A percentile compares a stretch with the other conserved stretches of the same genome.
phyloP scores from a whole-genome alignment of 2,797 vertebrate genomes.

The Steatocranus sp. region DNA sequence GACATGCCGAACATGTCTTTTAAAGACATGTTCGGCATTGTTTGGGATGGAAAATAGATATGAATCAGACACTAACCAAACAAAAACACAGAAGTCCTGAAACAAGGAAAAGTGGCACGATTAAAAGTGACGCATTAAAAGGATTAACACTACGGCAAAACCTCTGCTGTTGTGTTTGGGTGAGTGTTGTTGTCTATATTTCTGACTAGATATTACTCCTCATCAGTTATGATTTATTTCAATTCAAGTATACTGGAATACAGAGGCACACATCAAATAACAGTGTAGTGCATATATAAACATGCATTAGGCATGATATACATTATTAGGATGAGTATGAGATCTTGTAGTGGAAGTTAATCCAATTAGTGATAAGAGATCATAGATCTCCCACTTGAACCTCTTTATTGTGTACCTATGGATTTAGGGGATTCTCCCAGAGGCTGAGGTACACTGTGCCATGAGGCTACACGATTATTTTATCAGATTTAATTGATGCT shows the following conservation, averaged over 20 bases:
- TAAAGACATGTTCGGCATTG: not conserved
- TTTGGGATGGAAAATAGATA: not conserved
- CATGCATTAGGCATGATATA: not conserved
- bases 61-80: not conserved
- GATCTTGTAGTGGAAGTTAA: not conserved
- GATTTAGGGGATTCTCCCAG: not conserved
- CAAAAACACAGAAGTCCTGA: not conserved
- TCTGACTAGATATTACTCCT: not conserved
- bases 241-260: not conserved
- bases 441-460: not conserved
- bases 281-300: not conserved
- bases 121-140: not conserved
- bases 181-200: not conserved
- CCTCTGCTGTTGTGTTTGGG: not conserved
- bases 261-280: not conserved
- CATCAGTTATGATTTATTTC: not conserved
- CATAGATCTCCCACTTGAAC: conserved; percentile 9
- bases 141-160: not conserved
- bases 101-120: not conserved
- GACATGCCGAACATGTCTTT: not conserved
- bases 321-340: not conserved
- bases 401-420: not conserved
- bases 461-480: not conserved
- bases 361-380: conserved; percentile 14
- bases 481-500: not conserved